A percentile compares a stretch with the other conserved stretches of the same genome.
These are phyloP conservation scores for Elegia similella DNA, from an alignment of 2,888 invertebrate species.

Conservation along the genomic window DNA sequence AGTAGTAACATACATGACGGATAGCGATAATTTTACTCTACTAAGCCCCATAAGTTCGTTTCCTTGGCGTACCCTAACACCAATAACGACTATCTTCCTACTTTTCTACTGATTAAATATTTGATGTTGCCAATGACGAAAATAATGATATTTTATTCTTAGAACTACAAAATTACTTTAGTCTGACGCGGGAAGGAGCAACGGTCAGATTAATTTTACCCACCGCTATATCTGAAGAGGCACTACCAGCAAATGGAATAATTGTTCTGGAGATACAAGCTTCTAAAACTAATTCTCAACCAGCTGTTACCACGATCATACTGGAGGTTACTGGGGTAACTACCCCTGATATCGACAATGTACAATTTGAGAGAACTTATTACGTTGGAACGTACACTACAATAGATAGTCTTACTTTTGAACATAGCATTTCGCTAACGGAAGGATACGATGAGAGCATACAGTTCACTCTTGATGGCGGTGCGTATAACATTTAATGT, in stretches of 20 bases:
- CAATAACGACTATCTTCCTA: too few species aligned
- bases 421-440: slow-evolving; percentile 26
- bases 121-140: too few species aligned
- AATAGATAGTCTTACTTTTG: slow-evolving; percentile 30
- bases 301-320: background rate
- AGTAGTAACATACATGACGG: too few species aligned
- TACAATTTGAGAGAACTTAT: slow-evolving; percentile 28
- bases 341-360: background rate
- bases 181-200: background rate
- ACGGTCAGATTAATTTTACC: background rate
- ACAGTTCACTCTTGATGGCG: slow-evolving; percentile 36
- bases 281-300: background rate
- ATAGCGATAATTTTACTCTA: too few species aligned
- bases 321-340: slow-evolving; percentile 24
- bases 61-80: too few species aligned
- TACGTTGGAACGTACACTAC: slow-evolving; percentile 25
- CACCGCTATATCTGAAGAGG: background rate
- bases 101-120: too few species aligned
- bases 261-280: background rate
- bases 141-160: background rate
- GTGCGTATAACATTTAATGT: slow-evolving; percentile 14
- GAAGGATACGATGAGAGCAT: slow-evolving; percentile 34
- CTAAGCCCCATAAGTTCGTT: too few species aligned
- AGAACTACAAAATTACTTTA: background rate
- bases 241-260: background rate